A percentile compares a stretch with the other conserved stretches of the same genome.
These are phyloP conservation scores for Clitarchus hookeri DNA, from an alignment of 2,888 invertebrate genomes.

Conservation along the genomic window DNA sequence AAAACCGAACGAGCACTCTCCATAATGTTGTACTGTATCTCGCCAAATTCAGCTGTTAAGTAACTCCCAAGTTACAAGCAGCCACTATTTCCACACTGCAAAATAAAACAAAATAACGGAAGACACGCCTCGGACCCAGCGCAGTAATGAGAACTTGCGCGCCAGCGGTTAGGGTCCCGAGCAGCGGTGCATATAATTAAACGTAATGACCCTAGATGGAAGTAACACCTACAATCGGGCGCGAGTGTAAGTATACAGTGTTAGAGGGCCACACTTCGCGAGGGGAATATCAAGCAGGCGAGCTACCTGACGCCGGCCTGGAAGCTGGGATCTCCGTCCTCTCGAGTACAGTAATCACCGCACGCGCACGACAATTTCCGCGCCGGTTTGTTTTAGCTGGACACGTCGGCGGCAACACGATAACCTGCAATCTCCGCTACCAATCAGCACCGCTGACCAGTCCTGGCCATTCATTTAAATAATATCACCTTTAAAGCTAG, in stretches of 20 bases:
- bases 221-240: neutral
- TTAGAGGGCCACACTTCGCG: neutral
- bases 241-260: neutral
- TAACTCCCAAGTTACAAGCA: neutral
- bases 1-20: too few species aligned
- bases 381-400: neutral
- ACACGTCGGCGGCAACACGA: neutral
- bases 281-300: neutral
- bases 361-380: neutral
- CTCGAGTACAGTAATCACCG: neutral
- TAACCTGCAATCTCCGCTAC: neutral
- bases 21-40: too few species aligned
- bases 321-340: neutral
- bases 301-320: neutral
- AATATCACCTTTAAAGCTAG: too few species aligned
- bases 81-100: neutral
- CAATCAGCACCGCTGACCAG: neutral
- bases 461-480: neutral
- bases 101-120: neutral
- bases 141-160: neutral
- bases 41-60: neutral
- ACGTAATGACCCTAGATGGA: neutral
- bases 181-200: neutral
- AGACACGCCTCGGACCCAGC: neutral
- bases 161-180: neutral